Conservation (phyloP, 2,888 invertebrate genomes). For the Endotricha flammealis region DNA sequence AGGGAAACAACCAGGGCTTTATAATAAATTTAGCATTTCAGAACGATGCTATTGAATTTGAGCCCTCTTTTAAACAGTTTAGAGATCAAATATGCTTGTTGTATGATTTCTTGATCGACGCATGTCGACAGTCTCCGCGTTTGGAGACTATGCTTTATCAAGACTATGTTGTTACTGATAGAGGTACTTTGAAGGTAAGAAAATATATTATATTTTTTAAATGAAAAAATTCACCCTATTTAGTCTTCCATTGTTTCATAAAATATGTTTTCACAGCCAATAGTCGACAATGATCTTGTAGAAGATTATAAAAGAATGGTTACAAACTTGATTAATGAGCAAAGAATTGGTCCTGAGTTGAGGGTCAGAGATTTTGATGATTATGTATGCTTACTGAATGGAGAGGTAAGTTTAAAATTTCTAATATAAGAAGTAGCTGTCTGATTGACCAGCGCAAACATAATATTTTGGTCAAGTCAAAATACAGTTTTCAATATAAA, state of each 20-base stretch:
- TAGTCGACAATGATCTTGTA: constrained; percentile 84
- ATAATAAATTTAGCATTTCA: constrained; percentile 78
- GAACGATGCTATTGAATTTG: constrained; percentile 82
- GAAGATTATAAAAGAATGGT: constrained; percentile 80
- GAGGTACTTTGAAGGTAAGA: constrained; percentile 43
- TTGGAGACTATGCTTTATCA: constrained; percentile 88
- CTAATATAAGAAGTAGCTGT: no score
- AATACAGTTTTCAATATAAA: no score
- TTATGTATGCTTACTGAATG: constrained; percentile 86
- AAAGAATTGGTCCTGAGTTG: constrained; percentile 85
- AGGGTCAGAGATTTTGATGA: constrained; percentile 88
- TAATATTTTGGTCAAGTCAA: no score
- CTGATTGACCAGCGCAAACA: no score
- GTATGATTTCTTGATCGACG: constrained; percentile 85
- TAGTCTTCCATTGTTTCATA: neutral
- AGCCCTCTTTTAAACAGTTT: constrained; percentile 87
- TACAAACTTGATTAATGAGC: constrained; percentile 81
- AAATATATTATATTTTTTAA: neutral
- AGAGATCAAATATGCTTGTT: constrained; percentile 82
- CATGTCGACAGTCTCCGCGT: constrained; percentile 84
- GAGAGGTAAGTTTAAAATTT: constrained; percentile 79
- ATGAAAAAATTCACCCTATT: neutral
- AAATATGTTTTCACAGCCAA: constrained; percentile 76
- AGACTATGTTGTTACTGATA: constrained; percentile 65
- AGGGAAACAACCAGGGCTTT: constrained; percentile 85